These are phyloP conservation scores for Drosophila conformis DNA, from an alignment of 2,888 invertebrate species.

Conservation along the genomic window DNA sequence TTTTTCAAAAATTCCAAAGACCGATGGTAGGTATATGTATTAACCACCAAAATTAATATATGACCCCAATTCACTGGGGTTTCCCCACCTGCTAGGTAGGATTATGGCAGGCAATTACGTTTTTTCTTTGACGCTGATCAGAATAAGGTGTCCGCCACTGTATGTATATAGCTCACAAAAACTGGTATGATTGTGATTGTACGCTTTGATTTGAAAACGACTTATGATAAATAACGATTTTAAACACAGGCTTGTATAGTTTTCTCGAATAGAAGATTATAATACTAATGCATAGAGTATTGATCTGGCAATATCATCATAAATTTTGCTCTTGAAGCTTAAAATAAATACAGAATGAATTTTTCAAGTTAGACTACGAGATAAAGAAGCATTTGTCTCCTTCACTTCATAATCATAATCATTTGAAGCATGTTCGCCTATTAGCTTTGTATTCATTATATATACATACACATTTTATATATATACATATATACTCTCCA, in stretches of 20 bases:
- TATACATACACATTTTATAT: not conserved
- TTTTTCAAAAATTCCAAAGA: too few relatives aligned
- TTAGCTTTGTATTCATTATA: not conserved
- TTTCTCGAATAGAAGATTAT: not conserved
- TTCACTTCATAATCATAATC: not conserved
- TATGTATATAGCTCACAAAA: not conserved
- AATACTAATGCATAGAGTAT: not conserved
- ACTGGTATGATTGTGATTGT: not conserved
- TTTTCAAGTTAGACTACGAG: not conserved
- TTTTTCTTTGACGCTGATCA: too few relatives aligned
- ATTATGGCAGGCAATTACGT: too few relatives aligned
- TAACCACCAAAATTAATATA: too few relatives aligned
- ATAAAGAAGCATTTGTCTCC: not conserved
- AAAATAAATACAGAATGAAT: not conserved
- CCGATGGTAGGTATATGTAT: too few relatives aligned
- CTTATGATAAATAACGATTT: not conserved
- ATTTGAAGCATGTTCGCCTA: not conserved
- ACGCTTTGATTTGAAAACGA: not conserved
- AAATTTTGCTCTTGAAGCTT: not conserved
- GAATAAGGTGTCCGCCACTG: too few relatives aligned
- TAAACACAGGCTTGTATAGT: not conserved
- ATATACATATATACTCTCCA: not conserved
- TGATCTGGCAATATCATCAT: not conserved
- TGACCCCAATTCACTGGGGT: too few relatives aligned
- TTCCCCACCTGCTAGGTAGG: too few relatives aligned